Percentiles rank a stretch among this genome's conserved stretches.
These are phyloP conservation scores for Manis pentadactyla DNA, from an alignment of 2,797 vertebrate species.

Conservation along the genomic window DNA sequence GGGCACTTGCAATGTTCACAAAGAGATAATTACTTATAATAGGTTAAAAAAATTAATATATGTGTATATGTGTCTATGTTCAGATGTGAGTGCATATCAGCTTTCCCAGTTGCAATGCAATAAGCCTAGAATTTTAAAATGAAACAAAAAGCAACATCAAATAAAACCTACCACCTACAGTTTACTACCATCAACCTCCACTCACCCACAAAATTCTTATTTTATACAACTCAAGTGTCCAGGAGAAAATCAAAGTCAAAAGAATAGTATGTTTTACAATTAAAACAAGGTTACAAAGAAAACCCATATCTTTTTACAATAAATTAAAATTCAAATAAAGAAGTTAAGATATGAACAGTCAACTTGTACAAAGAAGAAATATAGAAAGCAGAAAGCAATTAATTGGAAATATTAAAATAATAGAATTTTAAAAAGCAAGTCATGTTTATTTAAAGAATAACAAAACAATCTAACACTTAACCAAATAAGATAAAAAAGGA, in stretches of 20 bases:
- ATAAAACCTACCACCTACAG: neutral
- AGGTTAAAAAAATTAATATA: neutral
- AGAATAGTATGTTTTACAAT: neutral
- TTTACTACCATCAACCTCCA: neutral
- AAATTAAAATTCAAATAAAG: neutral
- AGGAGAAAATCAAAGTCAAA: neutral
- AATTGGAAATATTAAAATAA: neutral
- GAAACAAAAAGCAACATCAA: neutral
- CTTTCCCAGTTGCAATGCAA: neutral
- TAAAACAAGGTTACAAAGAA: neutral
- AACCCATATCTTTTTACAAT: neutral
- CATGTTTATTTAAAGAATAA: neutral
- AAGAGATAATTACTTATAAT: neutral
- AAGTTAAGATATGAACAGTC: neutral
- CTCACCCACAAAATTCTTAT: neutral
- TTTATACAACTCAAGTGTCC: neutral
- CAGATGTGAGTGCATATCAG: neutral
- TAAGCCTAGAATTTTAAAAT: neutral
- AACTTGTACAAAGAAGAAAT: neutral
- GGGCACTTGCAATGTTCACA: neutral
- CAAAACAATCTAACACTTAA: neutral
- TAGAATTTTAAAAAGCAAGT: neutral
- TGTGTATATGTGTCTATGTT: neutral
- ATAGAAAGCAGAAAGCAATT: neutral
- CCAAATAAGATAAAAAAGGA: neutral